phyloP scores from a whole-genome alignment of 2,888 invertebrate genomes.

The Eristalis intricaria region DNA sequence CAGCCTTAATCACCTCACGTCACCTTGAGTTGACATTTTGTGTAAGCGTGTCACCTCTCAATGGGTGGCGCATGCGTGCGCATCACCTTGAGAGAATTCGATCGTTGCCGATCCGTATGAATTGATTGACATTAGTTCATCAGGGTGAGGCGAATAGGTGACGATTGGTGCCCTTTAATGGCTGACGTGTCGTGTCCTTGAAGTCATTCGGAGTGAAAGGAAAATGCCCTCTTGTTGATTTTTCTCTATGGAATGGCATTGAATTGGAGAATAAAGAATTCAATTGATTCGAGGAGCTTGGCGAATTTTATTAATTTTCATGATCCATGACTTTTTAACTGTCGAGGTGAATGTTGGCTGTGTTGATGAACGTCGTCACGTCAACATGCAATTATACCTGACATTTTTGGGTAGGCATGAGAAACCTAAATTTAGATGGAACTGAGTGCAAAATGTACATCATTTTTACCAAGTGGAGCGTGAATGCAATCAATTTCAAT shows the following conservation, averaged over 20 bases:
- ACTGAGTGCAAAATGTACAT: too few species aligned
- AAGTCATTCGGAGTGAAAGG: slow-evolving; percentile 5
- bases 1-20: slow-evolving; percentile 15
- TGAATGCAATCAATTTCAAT: too few species aligned
- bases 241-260: background rate
- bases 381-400: too few species aligned
- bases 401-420: too few species aligned
- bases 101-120: background rate
- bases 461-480: too few species aligned
- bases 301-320: background rate
- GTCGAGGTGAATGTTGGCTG: too few species aligned
- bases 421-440: too few species aligned
- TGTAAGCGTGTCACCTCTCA: slow-evolving; percentile 54
- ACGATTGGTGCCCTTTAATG: slow-evolving; percentile 30
- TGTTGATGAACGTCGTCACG: too few species aligned
- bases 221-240: background rate
- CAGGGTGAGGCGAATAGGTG: slow-evolving; percentile 53
- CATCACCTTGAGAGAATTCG: slow-evolving; percentile 46
- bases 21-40: slow-evolving; percentile 25
- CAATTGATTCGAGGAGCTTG: background rate
- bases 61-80: slow-evolving; percentile 35
- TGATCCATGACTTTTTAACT: too few species aligned
- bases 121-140: slow-evolving; percentile 65
- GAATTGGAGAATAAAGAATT: background rate
- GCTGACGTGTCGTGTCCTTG: slow-evolving; percentile 49